Evolutionary conservation across 2,888 invertebrate species (phyloP).

Genomic region (Erebia epiphron): DNA sequence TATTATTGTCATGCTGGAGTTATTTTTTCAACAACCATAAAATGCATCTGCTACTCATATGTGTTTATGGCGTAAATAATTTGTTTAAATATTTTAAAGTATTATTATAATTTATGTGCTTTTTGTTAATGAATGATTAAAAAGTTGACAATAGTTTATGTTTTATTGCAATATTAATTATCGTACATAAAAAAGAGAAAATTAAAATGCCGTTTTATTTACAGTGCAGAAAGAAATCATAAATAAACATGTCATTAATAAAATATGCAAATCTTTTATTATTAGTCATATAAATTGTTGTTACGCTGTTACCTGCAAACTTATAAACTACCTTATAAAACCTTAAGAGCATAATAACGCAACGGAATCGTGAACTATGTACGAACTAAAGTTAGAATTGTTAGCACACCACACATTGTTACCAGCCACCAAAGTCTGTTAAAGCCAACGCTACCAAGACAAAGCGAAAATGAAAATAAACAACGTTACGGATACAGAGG

Average conservation of each 20-base stretch:
- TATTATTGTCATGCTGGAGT: conserved; percentile 29
- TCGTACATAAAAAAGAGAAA: conserved; percentile 5
- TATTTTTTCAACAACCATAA: conserved; percentile 23
- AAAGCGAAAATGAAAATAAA: conserved; percentile 76
- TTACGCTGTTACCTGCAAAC: conserved; percentile 52
- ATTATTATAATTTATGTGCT: conserved; percentile 8
- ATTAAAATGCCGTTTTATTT: conserved; percentile 26
- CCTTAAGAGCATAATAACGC: conserved; percentile 67
- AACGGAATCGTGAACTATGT: conserved; percentile 68
- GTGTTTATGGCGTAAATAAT: neutral
- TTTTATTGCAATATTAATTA: conserved; percentile 11
- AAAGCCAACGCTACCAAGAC: conserved; percentile 81
- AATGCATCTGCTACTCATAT: conserved; percentile 11
- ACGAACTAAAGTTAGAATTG: conserved; percentile 71
- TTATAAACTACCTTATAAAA: conserved; percentile 56
- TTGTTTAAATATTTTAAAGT: conserved; percentile 3
- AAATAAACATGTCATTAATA: conserved; percentile 29
- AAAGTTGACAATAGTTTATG: conserved; percentile 23
- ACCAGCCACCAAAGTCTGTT: conserved; percentile 76
- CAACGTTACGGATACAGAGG: conserved; percentile 81
- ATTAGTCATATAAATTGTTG: conserved; percentile 43
- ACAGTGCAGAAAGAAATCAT: conserved; percentile 30
- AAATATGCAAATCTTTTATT: conserved; percentile 33
- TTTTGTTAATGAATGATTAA: conserved; percentile 33
- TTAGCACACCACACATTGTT: conserved; percentile 70